phyloP scores from a whole-genome alignment of 2,113 vertebrate species.

The Pelobates fuscus region DNA sequence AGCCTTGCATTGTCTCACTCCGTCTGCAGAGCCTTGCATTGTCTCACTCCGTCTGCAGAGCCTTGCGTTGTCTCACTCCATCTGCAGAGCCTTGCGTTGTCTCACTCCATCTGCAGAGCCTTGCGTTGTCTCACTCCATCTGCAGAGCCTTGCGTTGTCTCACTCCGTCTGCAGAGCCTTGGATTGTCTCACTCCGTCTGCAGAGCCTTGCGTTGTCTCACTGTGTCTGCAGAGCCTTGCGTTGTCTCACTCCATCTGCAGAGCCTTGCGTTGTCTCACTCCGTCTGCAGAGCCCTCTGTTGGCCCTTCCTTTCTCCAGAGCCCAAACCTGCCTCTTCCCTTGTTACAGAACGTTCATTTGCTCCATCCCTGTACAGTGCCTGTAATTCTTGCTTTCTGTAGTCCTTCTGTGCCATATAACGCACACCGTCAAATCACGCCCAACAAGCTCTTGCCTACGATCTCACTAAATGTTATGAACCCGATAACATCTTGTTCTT shows the following conservation, averaged over 20 bases:
- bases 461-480: too few species aligned
- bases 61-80: background rate
- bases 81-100: background rate
- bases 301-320: background rate
- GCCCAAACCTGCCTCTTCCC: background rate
- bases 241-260: background rate
- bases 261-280: background rate
- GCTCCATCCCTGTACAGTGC: too few species aligned
- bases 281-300: background rate
- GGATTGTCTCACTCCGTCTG: background rate
- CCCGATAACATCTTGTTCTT: too few species aligned
- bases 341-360: too few species aligned
- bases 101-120: background rate
- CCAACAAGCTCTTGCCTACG: too few species aligned
- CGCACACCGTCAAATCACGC: too few species aligned
- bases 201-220: background rate
- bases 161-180: background rate
- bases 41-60: background rate
- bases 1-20: background rate
- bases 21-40: background rate
- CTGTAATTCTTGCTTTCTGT: too few species aligned
- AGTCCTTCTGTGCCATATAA: too few species aligned
- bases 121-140: background rate
- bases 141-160: background rate
- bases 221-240: background rate